Evolutionary conservation across 2,113 vertebrate species (phyloP).

Genomic region (Xiphorhynchus elegans): DNA sequence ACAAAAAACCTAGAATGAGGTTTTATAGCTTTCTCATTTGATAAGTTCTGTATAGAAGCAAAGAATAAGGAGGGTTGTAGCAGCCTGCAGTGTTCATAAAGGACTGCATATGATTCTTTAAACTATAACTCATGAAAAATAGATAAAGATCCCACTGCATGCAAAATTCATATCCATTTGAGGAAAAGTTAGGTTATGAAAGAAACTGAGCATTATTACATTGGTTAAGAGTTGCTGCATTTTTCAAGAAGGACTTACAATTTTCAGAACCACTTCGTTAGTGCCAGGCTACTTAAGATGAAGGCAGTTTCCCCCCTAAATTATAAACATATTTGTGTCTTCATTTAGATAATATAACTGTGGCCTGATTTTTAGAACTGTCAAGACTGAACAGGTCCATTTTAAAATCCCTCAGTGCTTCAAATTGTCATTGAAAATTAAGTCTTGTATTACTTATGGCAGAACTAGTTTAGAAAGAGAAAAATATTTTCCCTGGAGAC

Average conservation of each 20-base stretch:
- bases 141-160: slow-evolving; percentile 28
- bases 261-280: background rate
- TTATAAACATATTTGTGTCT: background rate
- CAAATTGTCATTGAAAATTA: slow-evolving; percentile 6
- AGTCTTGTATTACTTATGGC: background rate
- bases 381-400: background rate
- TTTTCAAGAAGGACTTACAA: background rate
- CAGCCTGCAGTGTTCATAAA: slow-evolving; percentile 32
- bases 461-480: background rate
- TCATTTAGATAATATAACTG: background rate
- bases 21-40: background rate
- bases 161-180: slow-evolving; percentile 49
- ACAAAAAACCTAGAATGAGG: background rate
- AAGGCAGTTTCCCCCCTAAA: background rate
- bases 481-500: background rate
- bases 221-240: background rate
- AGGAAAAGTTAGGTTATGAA: slow-evolving; percentile 20
- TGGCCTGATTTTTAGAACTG: slow-evolving; percentile 9
- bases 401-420: slow-evolving; percentile 8
- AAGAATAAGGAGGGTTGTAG: background rate
- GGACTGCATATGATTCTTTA: background rate
- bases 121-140: slow-evolving; percentile 41
- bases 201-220: background rate
- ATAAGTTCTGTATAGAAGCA: background rate
- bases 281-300: background rate